Base-by-base conservation (phyloP, 2,888 invertebrate genomes). In the Actias luna region DNA sequence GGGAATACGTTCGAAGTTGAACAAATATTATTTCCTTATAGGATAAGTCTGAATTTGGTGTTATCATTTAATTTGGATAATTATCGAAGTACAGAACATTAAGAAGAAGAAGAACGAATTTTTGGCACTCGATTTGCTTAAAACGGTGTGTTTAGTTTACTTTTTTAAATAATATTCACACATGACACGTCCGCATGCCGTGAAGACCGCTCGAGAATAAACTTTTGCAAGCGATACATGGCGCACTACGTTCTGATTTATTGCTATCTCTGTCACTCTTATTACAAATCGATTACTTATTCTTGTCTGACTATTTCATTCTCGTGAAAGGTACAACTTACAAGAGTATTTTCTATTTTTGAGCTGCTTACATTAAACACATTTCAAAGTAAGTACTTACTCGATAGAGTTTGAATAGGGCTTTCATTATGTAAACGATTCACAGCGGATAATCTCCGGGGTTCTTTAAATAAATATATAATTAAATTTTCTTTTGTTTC, bases 1-100 rank as follows among this genome's bases (percentile, higher is more conserved):
- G n/a, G 61, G 65, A 71, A 70, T 69, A 74, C 67, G 77, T 80
- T 79, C 80, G 83, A 84, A 81, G 78, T 78, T 80, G 79, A 75
- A 83, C 80, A 80, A 82, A 74, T 66, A 67, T 65, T 57, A 74
- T 83, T 87, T 82, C 86, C 87, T 88, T 86, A 82, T 70, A 86
- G 85, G 85, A 84, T 83, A 81, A 87, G 82, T 84, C 80, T 83
- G 87, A 83, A 76, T 73, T 91, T 91, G 90, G 92, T 91, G 89
- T 91, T 89, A 84, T 85, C 74, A 68, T 82, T 82, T 76, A 73
- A 73, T 68, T 78, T 82, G 76, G 77, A 79, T 77, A 73, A 71
- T 68, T 76, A 55, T 35, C 12, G 16, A 36, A 50, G 27, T 55
- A 25, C 52, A 60, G 63, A 52, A 60, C 27, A 57, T 16, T 12